phyloP scores from a whole-genome alignment of 2,888 invertebrate species.

The Pherbina coryleti region DNA sequence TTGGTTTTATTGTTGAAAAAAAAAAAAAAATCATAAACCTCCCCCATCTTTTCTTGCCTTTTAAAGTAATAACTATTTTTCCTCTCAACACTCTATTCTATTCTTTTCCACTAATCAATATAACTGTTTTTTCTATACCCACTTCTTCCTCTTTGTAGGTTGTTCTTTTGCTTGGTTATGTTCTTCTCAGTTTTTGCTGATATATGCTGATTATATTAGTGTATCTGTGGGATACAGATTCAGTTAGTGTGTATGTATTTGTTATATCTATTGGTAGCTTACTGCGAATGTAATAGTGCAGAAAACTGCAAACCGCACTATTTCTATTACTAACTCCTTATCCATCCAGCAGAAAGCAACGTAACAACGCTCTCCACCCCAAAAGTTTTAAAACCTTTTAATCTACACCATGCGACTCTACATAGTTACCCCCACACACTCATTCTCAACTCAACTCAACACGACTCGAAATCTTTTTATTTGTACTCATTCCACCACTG shows the following conservation, averaged over 20 bases:
- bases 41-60: no score
- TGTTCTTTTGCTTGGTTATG: background rate
- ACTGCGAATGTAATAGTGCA: conserved; percentile 15
- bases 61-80: no score
- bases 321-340: conserved; percentile 42
- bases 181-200: conserved; percentile 1
- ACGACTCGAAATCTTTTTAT: background rate
- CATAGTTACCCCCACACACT: no score
- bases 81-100: background rate
- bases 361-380: conserved; percentile 31
- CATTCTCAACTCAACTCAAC: background rate
- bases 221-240: conserved; percentile 20
- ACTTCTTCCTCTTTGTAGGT: background rate
- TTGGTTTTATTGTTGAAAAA: no score
- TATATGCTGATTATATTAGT: conserved; percentile 5
- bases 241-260: background rate
- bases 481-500: conserved; percentile 6
- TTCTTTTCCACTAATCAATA: background rate
- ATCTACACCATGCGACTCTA: conserved; percentile 3
- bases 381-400: conserved; percentile 21
- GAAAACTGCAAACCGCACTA: conserved; percentile 28
- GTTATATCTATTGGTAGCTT: background rate
- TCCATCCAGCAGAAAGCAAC: conserved; percentile 18
- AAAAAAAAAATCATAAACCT: no score
- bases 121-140: background rate